phyloP scores from a whole-genome alignment of 2,797 vertebrate species.

The Enteromius mattozi region DNA sequence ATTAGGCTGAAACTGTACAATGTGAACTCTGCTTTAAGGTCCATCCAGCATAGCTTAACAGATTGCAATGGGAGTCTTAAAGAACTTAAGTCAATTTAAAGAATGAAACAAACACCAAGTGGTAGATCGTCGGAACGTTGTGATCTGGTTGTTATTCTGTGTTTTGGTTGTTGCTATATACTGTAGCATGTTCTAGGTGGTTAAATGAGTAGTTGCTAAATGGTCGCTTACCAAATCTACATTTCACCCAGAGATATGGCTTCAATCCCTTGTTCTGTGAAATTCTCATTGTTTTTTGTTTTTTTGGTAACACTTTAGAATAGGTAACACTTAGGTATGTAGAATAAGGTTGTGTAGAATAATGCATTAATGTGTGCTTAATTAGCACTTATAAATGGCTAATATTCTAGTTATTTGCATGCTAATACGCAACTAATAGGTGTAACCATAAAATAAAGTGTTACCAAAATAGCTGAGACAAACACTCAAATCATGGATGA shows the following conservation, averaged over 20 bases:
- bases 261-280: neutral
- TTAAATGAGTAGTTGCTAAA: neutral
- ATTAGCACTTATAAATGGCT: too few species aligned
- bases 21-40: too few species aligned
- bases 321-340: too few species aligned
- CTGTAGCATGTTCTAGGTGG: neutral
- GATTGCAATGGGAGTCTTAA: neutral
- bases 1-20: too few species aligned
- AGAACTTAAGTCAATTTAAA: neutral
- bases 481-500: slow-evolving; percentile 9
- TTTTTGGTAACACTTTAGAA: too few species aligned
- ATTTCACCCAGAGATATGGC: neutral
- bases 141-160: neutral
- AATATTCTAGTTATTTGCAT: too few species aligned
- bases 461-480: neutral
- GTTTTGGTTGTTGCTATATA: neutral
- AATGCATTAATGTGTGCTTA: too few species aligned
- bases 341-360: too few species aligned
- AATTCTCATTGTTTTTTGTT: neutral
- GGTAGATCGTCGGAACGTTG: neutral
- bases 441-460: too few species aligned
- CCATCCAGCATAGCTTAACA: neutral
- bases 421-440: too few species aligned
- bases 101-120: neutral
- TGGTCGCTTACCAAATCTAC: neutral